A percentile compares a stretch with the other conserved stretches of the same genome.
Evolutionary conservation across 1,140 invertebrate genomes (phyloP).

Genomic region (Bilobella aurantiaca): DNA sequence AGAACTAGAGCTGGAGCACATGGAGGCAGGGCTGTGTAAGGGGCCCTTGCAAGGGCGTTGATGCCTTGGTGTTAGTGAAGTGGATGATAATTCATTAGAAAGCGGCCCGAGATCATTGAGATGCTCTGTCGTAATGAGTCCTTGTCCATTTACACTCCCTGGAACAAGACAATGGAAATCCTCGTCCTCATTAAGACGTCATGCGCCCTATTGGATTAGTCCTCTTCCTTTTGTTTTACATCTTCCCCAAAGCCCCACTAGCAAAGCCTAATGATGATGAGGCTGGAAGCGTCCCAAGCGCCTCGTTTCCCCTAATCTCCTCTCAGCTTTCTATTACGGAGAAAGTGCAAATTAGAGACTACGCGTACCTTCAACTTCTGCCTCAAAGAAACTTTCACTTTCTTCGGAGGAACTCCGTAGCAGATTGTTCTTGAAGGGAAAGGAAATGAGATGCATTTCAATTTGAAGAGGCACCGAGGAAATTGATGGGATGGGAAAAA

Average conservation of each 20-base stretch:
- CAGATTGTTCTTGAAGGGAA: not conserved
- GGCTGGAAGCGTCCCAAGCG: not conserved
- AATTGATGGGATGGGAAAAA: constrained; percentile 6
- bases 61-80: not conserved
- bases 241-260: not conserved
- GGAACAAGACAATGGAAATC: not conserved
- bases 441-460: not conserved
- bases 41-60: no score
- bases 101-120: not conserved
- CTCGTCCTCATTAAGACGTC: constrained; percentile 21
- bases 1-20: no score
- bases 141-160: not conserved
- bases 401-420: not conserved
- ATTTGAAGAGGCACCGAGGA: not conserved
- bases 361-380: not conserved
- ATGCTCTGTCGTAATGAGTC: not conserved
- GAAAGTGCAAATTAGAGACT: not conserved
- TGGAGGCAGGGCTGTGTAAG: no score
- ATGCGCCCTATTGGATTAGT: constrained; percentile 20
- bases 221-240: not conserved
- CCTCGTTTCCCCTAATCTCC: not conserved
- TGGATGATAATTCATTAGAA: not conserved
- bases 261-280: not conserved
- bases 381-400: not conserved
- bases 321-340: not conserved